phyloP scores from a whole-genome alignment of 1,140 invertebrate species.

The Doryteuthis pealeii region DNA sequence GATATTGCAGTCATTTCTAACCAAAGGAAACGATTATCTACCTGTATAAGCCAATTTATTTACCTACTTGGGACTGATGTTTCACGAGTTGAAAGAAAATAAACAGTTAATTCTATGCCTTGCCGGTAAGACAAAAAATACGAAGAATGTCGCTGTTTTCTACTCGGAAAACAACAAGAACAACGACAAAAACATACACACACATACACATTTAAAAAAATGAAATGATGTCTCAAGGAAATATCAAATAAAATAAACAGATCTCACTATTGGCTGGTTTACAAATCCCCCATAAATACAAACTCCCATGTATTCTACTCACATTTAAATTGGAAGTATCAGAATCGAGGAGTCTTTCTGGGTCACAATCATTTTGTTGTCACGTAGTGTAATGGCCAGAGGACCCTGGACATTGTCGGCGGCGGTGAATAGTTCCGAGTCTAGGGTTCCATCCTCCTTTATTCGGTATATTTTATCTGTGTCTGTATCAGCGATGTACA shows the following conservation, averaged over 20 bases:
- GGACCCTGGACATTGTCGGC: background rate
- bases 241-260: slow-evolving; percentile 40
- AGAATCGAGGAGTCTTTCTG: slow-evolving; percentile 1
- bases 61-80: too few species aligned
- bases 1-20: too few species aligned
- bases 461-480: slow-evolving; percentile 7
- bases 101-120: too few species aligned
- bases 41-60: too few species aligned
- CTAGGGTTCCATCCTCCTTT: background rate
- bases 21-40: too few species aligned
- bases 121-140: too few species aligned
- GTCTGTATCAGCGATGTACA: slow-evolving; percentile 3
- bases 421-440: background rate
- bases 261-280: background rate
- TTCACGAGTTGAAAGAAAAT: too few species aligned
- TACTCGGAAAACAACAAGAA: slow-evolving; percentile 40
- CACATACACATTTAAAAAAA: too few species aligned
- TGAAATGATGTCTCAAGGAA: background rate
- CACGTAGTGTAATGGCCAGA: background rate
- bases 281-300: background rate
- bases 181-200: background rate
- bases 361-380: background rate
- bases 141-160: background rate
- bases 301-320: background rate
- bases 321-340: background rate